phyloP scores from a whole-genome alignment of 2,797 vertebrate species.

The Gallirallus australis region DNA sequence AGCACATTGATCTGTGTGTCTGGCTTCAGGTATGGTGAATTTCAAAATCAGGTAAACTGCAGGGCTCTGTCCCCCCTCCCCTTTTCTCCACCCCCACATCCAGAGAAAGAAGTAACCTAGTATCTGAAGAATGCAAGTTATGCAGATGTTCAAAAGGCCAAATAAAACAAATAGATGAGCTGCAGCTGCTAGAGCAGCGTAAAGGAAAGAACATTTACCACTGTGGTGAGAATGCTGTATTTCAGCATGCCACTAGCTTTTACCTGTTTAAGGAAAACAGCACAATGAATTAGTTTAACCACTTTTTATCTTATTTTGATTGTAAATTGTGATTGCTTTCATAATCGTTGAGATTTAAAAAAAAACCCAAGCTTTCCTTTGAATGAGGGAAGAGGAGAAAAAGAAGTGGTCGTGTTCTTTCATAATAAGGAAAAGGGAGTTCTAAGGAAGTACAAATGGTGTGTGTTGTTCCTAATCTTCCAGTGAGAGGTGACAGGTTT shows the following conservation, averaged over 20 bases:
- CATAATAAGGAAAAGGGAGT: not conserved
- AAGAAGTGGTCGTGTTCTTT: not conserved
- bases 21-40: slow-evolving; percentile 7
- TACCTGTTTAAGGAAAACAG: not conserved
- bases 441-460: not conserved
- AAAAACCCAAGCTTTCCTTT: not conserved
- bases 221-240: not conserved
- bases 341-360: not conserved
- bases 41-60: slow-evolving; percentile 52
- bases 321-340: not conserved
- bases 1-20: not conserved
- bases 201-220: not conserved
- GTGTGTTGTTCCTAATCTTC: not conserved
- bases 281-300: not conserved
- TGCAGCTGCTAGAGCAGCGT: slow-evolving; percentile 54
- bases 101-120: slow-evolving; percentile 64
- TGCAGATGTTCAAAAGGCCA: slow-evolving; percentile 73
- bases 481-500: not conserved
- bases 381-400: not conserved
- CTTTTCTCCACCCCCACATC: slow-evolving; percentile 32
- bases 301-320: not conserved
- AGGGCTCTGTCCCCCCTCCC: not conserved
- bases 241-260: not conserved
- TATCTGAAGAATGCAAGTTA: slow-evolving; percentile 71
- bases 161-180: slow-evolving; percentile 72